A percentile compares a stretch with the other conserved stretches of the same genome.
These are phyloP conservation scores for Chaetodon trifasciatus DNA, from an alignment of 2,797 vertebrate species.

Conservation along the genomic window DNA sequence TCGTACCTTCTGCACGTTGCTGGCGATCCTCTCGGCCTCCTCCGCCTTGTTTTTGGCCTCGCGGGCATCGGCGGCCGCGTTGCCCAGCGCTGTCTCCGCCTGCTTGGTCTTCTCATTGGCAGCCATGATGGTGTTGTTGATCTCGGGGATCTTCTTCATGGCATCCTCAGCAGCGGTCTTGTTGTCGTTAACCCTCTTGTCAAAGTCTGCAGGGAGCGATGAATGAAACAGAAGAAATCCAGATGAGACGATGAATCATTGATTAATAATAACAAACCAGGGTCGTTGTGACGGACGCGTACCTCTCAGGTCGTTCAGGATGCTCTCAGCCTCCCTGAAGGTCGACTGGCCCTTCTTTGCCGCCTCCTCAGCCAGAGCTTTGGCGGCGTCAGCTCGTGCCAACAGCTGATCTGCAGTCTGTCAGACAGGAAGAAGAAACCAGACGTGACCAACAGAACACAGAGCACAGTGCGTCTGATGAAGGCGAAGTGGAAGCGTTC, in stretches of 20 bases:
- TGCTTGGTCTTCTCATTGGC: conserved; percentile 93
- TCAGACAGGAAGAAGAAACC: not conserved
- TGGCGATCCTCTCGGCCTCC: conserved; percentile 91
- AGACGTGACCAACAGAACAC: not conserved
- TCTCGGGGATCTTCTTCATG: conserved; percentile 91
- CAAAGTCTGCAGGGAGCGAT: conserved; percentile 88
- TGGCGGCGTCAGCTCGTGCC: conserved; percentile 95
- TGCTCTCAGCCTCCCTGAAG: conserved; percentile 91
- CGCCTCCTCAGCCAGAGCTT: conserved; percentile 95
- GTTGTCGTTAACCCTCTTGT: conserved; percentile 95
- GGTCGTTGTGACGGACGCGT: not conserved
- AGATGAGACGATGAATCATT: too few relatives aligned
- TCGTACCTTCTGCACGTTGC: conserved; percentile 91
- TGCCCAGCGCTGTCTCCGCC: conserved; percentile 91
- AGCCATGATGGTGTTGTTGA: conserved; percentile 90
- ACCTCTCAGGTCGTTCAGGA: conserved; percentile 93
- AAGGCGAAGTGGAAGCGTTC: too few relatives aligned
- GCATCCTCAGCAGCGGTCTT: conserved; percentile 97
- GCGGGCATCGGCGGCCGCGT: conserved; percentile 88
- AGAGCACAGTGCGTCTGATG: too few relatives aligned
- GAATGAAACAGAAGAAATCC: not conserved
- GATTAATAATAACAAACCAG: too few relatives aligned
- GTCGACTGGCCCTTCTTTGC: conserved; percentile 92
- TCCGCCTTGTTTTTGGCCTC: conserved; percentile 94
- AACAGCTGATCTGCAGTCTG: conserved; percentile 97